A percentile compares a stretch with the other conserved stretches of the same genome.
These are phyloP conservation scores for Carlito syrichta DNA, from an alignment of 2,113 vertebrate species.

Conservation along the genomic window DNA sequence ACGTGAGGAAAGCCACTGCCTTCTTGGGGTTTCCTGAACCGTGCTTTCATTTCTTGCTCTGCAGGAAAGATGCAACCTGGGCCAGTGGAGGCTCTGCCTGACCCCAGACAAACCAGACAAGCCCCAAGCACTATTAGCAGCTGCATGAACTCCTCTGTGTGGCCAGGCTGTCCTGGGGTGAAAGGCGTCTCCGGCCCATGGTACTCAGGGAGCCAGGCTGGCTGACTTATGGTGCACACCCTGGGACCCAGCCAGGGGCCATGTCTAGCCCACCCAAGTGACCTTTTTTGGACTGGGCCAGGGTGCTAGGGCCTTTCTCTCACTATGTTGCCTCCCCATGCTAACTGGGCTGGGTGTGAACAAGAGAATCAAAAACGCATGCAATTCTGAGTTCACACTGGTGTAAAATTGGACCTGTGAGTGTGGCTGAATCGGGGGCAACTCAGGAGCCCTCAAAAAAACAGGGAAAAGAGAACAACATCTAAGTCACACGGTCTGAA, in stretches of 20 bases:
- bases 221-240: no score
- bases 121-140: no score
- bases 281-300: not conserved
- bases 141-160: accelerated
- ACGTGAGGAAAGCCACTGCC: no score
- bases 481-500: not conserved
- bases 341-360: not conserved
- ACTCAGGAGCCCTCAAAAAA: not conserved
- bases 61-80: not conserved
- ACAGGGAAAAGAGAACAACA: accelerated
- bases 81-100: not conserved
- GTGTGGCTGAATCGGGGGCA: not conserved
- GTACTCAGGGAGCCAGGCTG: not conserved
- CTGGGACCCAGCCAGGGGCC: not conserved
- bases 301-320: not conserved
- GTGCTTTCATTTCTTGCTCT: not conserved
- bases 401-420: not conserved
- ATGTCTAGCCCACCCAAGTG: accelerated
- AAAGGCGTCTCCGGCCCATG: accelerated
- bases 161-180: not conserved
- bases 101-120: not conserved
- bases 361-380: not conserved
- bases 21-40: not conserved
- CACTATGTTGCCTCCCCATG: not conserved
- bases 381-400: not conserved